These are phyloP conservation scores for Drosophila lini DNA, from an alignment of 1,140 invertebrate species.

Conservation along the genomic window DNA sequence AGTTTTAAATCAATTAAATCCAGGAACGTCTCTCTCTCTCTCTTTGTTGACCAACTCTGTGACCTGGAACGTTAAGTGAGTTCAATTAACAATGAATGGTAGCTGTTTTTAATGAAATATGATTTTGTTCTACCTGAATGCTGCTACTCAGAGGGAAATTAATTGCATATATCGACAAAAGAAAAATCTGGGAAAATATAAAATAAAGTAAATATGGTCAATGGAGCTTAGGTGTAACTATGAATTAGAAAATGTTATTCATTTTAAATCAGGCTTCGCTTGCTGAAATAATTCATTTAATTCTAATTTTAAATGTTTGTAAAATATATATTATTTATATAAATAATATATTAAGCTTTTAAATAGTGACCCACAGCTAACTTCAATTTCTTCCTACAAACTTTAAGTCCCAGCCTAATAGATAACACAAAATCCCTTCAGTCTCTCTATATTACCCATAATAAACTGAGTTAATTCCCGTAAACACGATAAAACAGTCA, in stretches of 20 bases:
- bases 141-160: constrained; percentile 12
- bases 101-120: constrained; percentile 34
- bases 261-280: background rate
- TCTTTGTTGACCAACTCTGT: constrained; percentile 9
- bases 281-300: background rate
- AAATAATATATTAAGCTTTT: background rate
- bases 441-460: background rate
- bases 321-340: background rate
- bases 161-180: background rate
- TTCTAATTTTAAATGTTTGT: too few species aligned
- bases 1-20: constrained; percentile 64
- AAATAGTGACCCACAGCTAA: background rate
- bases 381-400: background rate
- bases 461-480: constrained; percentile 29
- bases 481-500: constrained; percentile 31
- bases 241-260: background rate
- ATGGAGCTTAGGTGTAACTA: background rate
- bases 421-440: background rate
- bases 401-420: too few species aligned
- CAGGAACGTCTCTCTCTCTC: constrained; percentile 12
- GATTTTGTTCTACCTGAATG: constrained; percentile 27
- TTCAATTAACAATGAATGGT: constrained; percentile 17
- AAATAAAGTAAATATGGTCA: background rate
- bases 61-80: constrained; percentile 25
- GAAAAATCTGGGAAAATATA: background rate